A percentile compares a stretch with the other conserved stretches of the same genome.
Evolutionary conservation across 2,797 vertebrate species (phyloP).

Genomic region (Botia almorhae): DNA sequence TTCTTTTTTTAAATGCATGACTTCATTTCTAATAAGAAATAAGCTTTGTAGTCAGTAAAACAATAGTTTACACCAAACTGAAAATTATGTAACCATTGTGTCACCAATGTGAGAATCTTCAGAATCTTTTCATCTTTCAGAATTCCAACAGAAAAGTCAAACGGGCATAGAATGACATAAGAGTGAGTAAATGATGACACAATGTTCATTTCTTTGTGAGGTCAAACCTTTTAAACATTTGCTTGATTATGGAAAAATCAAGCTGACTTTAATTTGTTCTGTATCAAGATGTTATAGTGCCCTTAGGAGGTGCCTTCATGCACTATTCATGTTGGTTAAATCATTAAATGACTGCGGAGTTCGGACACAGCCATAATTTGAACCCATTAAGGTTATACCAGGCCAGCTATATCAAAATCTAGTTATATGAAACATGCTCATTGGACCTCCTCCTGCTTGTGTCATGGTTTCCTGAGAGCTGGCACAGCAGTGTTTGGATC

Average conservation of each 20-base stretch:
- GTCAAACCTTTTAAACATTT: not conserved
- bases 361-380: not conserved
- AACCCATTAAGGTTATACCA: not conserved
- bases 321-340: not conserved
- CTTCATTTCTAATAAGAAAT: no score
- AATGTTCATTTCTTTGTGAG: not conserved
- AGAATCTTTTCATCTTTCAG: no score
- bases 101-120: no score
- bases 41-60: no score
- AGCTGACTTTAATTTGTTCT: not conserved
- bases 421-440: not conserved
- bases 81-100: no score
- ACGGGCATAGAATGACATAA: not conserved
- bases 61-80: no score
- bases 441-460: not conserved
- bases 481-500: constrained; percentile 14
- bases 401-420: not conserved
- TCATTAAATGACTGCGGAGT: not conserved
- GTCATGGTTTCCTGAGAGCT: not conserved
- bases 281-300: not conserved
- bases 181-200: not conserved
- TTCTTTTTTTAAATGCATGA: no score
- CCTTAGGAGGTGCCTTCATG: not conserved
- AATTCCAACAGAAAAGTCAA: not conserved
- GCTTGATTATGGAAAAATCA: not conserved